Base-by-base conservation (phyloP, 2,888 invertebrate species). In the Bimastos eiseni region DNA sequence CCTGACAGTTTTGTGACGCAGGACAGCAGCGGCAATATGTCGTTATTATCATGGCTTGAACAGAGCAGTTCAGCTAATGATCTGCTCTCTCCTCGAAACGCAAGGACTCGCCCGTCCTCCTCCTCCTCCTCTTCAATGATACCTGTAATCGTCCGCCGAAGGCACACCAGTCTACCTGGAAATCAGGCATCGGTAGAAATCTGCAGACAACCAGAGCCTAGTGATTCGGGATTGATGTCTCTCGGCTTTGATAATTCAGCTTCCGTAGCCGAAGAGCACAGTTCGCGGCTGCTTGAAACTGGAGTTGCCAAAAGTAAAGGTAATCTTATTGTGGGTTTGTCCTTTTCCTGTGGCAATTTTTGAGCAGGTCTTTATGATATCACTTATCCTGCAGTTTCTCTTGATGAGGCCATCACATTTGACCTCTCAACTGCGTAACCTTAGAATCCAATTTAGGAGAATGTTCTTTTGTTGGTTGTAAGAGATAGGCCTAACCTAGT, bases 401-500 rank as follows among this genome's bases (percentile, higher is more conserved):
- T 30, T 13, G n/a, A 70, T 70, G 70, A n/a, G 70, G n/a, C 70
- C 11, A 55, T n/a, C 70, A n/a, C 5, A n/a, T 30, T 70, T 70
- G n/a, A n/a, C n/a, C 70, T 70, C n/a, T n/a, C 70, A 70, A 70
- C 70, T 70, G 11, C 17, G 70, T 70, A n/a, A n/a, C 30, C 30
- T 70, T 70, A n/a, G n/a, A 30, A 30, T n/a, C n/a, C n/a, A 70
- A 8, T 70, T 30, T n/a, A 70, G 30, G 70, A n/a, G 70, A 70
- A 70, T 70, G 70, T n/a, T 70, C 70, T 70, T 70, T 70, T n/a
- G n/a, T 70, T n/a, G n/a, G 70, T 70, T 30, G 70, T n/a, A 70
- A 70, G n/a, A n/a, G 70, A 70, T 70, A 70, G n/a, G n/a, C n/a
- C n/a, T n/a, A n/a, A n/a, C n/a, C n/a, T 70, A n/a, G 70, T n/a